Conservation (phyloP, 2,113 vertebrate species). For the Phocoena sinus region DNA sequence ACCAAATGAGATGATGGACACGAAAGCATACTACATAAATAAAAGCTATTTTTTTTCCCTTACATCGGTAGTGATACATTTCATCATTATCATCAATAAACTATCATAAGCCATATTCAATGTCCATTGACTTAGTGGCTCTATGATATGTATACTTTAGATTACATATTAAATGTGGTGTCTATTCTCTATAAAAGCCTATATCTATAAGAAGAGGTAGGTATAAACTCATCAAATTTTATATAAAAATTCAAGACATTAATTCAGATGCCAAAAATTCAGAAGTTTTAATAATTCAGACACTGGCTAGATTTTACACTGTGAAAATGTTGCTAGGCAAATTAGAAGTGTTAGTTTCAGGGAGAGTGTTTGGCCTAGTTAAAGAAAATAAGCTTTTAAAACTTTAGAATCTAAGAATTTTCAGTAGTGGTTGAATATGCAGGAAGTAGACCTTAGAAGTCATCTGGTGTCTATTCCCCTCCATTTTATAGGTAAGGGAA, state of each 20-base stretch:
- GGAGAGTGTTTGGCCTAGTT: neutral
- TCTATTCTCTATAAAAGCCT: neutral
- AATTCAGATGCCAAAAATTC: neutral
- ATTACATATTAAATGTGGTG: neutral
- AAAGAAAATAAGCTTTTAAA: conserved; percentile 40
- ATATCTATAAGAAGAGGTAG: neutral
- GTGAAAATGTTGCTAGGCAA: conserved; percentile 26
- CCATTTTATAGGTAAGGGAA: conserved; percentile 7
- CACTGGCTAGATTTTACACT: conserved; percentile 4
- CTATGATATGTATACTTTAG: neutral
- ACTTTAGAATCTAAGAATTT: neutral
- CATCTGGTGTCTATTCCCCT: neutral
- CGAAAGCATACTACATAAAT: neutral
- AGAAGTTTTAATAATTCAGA: neutral
- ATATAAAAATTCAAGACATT: conserved; percentile 10
- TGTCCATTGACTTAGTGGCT: neutral
- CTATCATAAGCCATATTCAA: neutral
- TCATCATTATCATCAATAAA: conserved; percentile 25
- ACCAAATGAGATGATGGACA: neutral
- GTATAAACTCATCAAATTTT: neutral
- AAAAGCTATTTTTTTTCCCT: neutral
- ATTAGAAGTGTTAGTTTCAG: conserved; percentile 6
- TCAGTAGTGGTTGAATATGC: neutral
- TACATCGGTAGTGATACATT: neutral
- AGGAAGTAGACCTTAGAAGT: neutral